These are phyloP conservation scores for Lordiphosa mommai DNA, from an alignment of 1,140 invertebrate species.

Conservation along the genomic window DNA sequence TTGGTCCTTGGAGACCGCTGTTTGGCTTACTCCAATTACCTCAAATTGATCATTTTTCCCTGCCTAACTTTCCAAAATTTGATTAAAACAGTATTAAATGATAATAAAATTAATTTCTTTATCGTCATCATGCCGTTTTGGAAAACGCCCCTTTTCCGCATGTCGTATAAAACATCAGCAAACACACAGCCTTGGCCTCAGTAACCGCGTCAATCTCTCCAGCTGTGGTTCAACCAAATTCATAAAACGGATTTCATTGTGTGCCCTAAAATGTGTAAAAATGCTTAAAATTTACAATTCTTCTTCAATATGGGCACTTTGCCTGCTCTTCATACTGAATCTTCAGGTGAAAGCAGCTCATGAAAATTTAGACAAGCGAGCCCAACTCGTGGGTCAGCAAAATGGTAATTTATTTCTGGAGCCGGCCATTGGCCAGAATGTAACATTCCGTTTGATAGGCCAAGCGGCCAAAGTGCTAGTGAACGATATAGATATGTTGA, in stretches of 20 bases:
- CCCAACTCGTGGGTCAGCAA: neutral
- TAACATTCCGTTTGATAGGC: slow-evolving; percentile 57
- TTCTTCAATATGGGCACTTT: slow-evolving; percentile 5
- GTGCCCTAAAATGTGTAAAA: slow-evolving; percentile 29
- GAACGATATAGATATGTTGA: slow-evolving; percentile 49
- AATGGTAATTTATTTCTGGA: slow-evolving; percentile 44
- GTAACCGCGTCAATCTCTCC: slow-evolving; percentile 9
- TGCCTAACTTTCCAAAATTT: too few species aligned
- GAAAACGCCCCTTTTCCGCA: slow-evolving; percentile 30
- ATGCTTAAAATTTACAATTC: slow-evolving; percentile 5
- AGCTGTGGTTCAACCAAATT: neutral
- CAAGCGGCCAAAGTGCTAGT: slow-evolving; percentile 45
- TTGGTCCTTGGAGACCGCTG: too few species aligned
- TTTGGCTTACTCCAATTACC: too few species aligned
- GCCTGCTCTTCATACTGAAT: slow-evolving; percentile 2
- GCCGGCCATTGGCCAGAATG: slow-evolving; percentile 45
- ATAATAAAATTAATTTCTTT: neutral
- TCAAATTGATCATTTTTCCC: too few species aligned
- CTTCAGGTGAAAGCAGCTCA: neutral
- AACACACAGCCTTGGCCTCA: neutral
- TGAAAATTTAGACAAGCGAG: neutral
- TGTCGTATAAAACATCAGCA: slow-evolving; percentile 19
- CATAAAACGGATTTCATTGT: neutral
- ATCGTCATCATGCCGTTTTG: neutral
- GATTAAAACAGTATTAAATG: too few species aligned